Conservation (phyloP, 2,797 vertebrate species). For the Lepilemur ruficaudatus region DNA sequence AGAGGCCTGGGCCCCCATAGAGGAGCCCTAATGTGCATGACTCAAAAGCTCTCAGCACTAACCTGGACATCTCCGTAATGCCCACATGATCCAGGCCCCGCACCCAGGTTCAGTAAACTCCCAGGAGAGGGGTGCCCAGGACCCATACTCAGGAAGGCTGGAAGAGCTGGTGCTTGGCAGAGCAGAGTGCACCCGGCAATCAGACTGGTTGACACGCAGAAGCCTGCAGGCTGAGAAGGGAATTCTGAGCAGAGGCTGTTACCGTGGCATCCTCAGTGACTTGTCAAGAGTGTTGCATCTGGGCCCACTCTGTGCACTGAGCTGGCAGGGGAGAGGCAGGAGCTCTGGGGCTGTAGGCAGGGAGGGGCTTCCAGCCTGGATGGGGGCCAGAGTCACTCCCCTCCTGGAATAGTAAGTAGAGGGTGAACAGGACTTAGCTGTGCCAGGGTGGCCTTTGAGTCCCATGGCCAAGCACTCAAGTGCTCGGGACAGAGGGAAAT, state of each 20-base stretch:
- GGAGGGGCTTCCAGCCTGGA: not conserved
- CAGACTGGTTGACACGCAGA: too few relatives aligned
- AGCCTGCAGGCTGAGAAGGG: not conserved
- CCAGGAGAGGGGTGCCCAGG: not conserved
- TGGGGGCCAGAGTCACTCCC: not conserved
- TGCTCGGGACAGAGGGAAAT: not conserved
- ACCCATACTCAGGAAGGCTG: not conserved
- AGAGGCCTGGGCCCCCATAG: not conserved
- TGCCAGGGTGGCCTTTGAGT: not conserved
- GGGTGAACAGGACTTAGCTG: not conserved
- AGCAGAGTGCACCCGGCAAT: not conserved
- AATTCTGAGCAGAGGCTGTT: not conserved
- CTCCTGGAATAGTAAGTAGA: not conserved
- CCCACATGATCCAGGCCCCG: not conserved
- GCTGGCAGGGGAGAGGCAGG: not conserved
- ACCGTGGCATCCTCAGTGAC: not conserved
- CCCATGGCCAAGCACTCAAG: not conserved
- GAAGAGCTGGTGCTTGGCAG: not conserved
- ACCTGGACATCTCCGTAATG: not conserved
- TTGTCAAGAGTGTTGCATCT: not conserved
- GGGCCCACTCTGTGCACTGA: too few relatives aligned
- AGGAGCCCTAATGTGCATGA: not conserved
- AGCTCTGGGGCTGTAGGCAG: not conserved
- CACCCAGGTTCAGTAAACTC: not conserved
- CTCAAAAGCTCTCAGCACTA: not conserved